phyloP scores from a whole-genome alignment of 2,797 vertebrate genomes.

The Glossophaga mutica region DNA sequence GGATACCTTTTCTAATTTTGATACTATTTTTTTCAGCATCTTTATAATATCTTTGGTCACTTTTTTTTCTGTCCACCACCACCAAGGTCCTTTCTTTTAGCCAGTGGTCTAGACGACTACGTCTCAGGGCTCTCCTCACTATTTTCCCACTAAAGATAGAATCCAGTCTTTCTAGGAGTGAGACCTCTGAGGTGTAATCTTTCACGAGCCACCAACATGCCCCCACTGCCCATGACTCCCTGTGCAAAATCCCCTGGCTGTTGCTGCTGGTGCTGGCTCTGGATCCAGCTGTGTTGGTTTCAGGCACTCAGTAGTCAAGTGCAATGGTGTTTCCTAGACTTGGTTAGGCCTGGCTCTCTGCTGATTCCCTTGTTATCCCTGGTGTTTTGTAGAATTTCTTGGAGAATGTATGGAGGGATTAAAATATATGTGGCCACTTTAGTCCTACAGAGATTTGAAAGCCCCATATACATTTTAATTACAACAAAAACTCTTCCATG shows the following conservation, averaged over 20 bases:
- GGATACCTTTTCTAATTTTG: background rate
- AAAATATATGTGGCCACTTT: background rate
- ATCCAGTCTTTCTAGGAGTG: background rate
- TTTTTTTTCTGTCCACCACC: background rate
- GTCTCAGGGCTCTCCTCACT: background rate
- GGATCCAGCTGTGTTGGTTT: background rate
- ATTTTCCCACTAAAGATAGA: background rate
- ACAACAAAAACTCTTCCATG: background rate
- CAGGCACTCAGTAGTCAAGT: background rate
- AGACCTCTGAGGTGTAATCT: background rate
- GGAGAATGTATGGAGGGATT: background rate
- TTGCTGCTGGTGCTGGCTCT: background rate
- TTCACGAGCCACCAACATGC: background rate
- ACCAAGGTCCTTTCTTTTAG: background rate
- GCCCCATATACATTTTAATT: background rate
- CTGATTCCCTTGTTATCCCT: background rate
- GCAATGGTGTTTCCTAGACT: background rate
- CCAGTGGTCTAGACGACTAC: background rate
- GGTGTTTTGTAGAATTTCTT: background rate
- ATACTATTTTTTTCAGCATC: background rate
- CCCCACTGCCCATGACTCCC: accelerated
- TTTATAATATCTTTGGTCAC: background rate
- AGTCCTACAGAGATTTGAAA: background rate
- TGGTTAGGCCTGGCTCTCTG: background rate
- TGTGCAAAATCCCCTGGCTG: background rate